phyloP scores from a whole-genome alignment of 2,113 vertebrate genomes.

The Heliornis fulica region DNA sequence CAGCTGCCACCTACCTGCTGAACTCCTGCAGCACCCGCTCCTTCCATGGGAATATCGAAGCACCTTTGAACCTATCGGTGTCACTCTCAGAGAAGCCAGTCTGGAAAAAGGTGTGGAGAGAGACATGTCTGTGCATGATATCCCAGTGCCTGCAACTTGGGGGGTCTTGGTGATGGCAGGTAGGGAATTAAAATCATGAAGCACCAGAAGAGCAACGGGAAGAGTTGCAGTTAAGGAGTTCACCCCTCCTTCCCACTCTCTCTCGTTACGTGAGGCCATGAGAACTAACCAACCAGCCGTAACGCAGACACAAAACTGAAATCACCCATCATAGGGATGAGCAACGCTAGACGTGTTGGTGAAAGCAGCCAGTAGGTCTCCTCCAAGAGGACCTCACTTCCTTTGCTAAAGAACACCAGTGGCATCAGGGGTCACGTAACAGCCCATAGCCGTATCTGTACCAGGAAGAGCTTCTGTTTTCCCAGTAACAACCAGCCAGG shows the following conservation, averaged over 20 bases:
- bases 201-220: not conserved
- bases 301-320: not conserved
- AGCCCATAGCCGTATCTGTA: not conserved
- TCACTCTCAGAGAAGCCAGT: not conserved
- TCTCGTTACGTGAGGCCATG: not conserved
- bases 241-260: not conserved
- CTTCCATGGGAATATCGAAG: not conserved
- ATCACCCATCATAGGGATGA: not conserved
- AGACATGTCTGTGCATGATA: not conserved
- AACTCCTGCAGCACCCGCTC: not conserved
- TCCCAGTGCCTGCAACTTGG: not conserved
- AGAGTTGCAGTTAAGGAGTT: not conserved
- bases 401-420: not conserved
- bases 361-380: not conserved
- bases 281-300: not conserved
- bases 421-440: rapidly evolving
- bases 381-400: too few species aligned
- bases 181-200: not conserved
- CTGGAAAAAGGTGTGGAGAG: not conserved
- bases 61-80: not conserved
- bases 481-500: not conserved
- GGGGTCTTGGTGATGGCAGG: not conserved
- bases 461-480: not conserved
- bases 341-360: rapidly evolving
- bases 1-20: not conserved